Conservation (phyloP, 1,140 invertebrate genomes). For the Lepidostoma basale region DNA sequence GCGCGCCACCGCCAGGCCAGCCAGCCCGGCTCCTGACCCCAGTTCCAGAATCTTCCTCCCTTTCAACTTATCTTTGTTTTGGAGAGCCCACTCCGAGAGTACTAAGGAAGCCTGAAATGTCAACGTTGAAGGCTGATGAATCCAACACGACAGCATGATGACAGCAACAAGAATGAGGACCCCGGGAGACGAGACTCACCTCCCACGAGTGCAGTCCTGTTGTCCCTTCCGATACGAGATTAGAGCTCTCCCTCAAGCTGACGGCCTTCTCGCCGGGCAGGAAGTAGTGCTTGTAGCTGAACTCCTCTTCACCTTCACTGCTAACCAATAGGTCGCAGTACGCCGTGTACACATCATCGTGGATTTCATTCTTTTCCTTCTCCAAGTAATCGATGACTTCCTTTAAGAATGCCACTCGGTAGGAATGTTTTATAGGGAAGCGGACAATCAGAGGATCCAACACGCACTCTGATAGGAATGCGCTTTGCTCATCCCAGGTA, state of each 20-base stretch:
- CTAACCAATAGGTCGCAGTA: constrained; percentile 51
- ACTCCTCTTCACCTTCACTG: constrained; percentile 38
- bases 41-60: constrained; percentile 62
- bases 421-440: constrained; percentile 57
- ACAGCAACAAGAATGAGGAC: too few relatives aligned
- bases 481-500: constrained; percentile 49
- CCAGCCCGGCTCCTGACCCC: constrained; percentile 64
- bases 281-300: constrained; percentile 60
- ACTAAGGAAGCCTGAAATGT: constrained; percentile 56
- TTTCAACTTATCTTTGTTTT: constrained; percentile 52
- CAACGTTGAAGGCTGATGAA: too few relatives aligned
- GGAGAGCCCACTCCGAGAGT: constrained; percentile 62
- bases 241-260: constrained; percentile 60
- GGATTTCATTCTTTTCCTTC: constrained; percentile 50
- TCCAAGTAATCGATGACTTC: constrained; percentile 56
- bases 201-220: constrained; percentile 66
- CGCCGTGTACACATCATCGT: constrained; percentile 55
- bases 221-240: constrained; percentile 63
- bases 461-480: constrained; percentile 56
- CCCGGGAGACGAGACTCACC: constrained; percentile 49
- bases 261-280: constrained; percentile 49
- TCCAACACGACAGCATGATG: too few relatives aligned
- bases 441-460: constrained; percentile 50
- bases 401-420: constrained; percentile 60
- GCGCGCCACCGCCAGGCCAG: constrained; percentile 57